A percentile compares a stretch with the other conserved stretches of the same genome.
Evolutionary conservation across 2,888 invertebrate species (phyloP).

Genomic region (Drosophila nr. fundita): DNA sequence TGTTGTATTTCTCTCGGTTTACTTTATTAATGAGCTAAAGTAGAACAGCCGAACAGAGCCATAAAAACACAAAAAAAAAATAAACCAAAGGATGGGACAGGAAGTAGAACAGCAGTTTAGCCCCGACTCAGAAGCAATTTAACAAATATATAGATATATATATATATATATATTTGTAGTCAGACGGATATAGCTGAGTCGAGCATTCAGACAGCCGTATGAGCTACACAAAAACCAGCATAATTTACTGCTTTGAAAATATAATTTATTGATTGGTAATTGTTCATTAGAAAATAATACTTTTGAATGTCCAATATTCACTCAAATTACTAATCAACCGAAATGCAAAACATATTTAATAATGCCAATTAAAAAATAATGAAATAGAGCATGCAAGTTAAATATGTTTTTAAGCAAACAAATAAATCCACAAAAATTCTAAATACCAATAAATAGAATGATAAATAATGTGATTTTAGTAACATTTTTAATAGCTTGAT

Average conservation of each 20-base stretch:
- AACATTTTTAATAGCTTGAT: not conserved
- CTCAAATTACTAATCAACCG: not conserved
- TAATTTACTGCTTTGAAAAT: not conserved
- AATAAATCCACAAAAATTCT: not conserved
- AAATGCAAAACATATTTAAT: not conserved
- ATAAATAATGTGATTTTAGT: not conserved
- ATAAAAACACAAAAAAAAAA: too few relatives aligned
- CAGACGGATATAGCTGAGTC: not conserved
- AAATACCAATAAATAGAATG: not conserved
- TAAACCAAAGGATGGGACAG: not conserved
- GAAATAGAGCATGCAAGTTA: not conserved
- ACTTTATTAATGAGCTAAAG: conserved; percentile 76
- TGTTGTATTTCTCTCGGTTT: conserved; percentile 52
- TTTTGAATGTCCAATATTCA: not conserved
- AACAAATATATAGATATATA: conserved; percentile 10
- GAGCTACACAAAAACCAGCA: conserved; percentile 1
- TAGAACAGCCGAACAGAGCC: conserved; percentile 46
- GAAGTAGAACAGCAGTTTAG: conserved; percentile 18
- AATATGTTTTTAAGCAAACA: not conserved
- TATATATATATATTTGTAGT: not conserved
- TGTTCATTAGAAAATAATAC: not conserved
- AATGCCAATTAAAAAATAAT: not conserved
- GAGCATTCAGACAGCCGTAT: conserved; percentile 5
- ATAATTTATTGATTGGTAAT: not conserved
- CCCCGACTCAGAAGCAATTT: conserved; percentile 28